Evolutionary conservation across 1,140 invertebrate species (phyloP), one percentile per base, ranked within the genome.

Genomic region (Cylas formicarius): DNA sequence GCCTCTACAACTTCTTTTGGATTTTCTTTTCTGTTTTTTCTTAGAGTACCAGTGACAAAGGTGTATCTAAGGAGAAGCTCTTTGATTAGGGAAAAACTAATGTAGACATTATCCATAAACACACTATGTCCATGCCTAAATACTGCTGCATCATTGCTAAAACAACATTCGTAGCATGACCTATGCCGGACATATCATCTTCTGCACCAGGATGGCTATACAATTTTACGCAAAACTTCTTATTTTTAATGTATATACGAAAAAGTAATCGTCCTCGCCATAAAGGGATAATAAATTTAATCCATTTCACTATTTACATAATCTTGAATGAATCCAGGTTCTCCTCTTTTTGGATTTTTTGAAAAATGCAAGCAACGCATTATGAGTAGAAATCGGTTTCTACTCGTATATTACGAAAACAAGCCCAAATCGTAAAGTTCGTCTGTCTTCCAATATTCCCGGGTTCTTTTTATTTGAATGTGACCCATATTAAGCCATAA

Each of bases 231-330:
- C 61, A 40, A 0, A 54, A 28, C 34, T 60, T 61, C 44, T 58
- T 55, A 4, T 58, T 53, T 23, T 60, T 56, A 33, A 58, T 53
- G 7, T 71, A 44, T 42, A 66, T 60, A 42, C 63, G n/a, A n/a
- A n/a, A 64, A 3, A 68, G 20, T 61, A 11, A 66, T 16, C 16
- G 55, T 48, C 33, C 68, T 52, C 26, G 66, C 35, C 57, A 47
- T 24, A 2, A 47, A 53, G 11, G 67, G 62, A 49, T 58, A 56
- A 44, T 58, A 61, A 8, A 42, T 32, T n/a, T 23, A 17, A 4
- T 27, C 39, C 54, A 62, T 60, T 37, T 51, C 57, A n/a, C n/a
- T n/a, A n/a, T n/a, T n/a, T n/a, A n/a, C n/a, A n/a, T n/a, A n/a
- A n/a, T n/a, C n/a, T n/a, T n/a, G n/a, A n/a, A n/a, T n/a, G n/a